phyloP scores from a whole-genome alignment of 2,888 invertebrate species.

The Thereva nobilitata region DNA sequence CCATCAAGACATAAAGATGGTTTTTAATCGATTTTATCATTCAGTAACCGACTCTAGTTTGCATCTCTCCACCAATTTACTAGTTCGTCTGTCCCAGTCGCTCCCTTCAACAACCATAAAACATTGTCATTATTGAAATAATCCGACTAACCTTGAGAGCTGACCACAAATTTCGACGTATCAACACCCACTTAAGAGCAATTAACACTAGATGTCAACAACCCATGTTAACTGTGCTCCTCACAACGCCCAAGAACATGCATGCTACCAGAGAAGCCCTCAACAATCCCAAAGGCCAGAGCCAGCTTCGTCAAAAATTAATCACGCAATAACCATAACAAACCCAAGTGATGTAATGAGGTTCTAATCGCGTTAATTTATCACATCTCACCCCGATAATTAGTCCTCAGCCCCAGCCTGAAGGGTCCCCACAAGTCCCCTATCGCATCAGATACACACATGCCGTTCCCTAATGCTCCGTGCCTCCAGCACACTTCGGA shows the following conservation, averaged over 20 bases:
- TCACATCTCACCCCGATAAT: constrained; percentile 30
- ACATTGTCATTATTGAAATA: neutral
- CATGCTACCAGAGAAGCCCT: neutral
- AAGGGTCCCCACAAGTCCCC: constrained; percentile 21
- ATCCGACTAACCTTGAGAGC: constrained; percentile 7
- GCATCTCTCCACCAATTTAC: too few species aligned
- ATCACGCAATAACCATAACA: constrained; percentile 34
- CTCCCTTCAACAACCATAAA: too few species aligned
- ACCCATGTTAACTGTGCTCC: constrained; percentile 18
- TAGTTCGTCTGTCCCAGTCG: too few species aligned
- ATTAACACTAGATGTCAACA: constrained; percentile 23
- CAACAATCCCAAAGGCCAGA: constrained; percentile 2
- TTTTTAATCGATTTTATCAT: too few species aligned
- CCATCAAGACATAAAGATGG: too few species aligned
- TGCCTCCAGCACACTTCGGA: too few species aligned
- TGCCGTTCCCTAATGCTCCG: neutral
- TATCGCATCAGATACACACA: constrained; percentile 29
- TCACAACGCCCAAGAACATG: constrained; percentile 6
- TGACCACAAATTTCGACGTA: constrained; percentile 2
- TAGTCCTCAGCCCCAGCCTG: constrained; percentile 11
- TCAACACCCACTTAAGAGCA: constrained; percentile 24
- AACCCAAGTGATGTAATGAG: constrained; percentile 19
- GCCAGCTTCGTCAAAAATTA: constrained; percentile 27
- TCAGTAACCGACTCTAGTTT: too few species aligned
- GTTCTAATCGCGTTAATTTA: constrained; percentile 31